Base-by-base conservation (phyloP, 2,113 vertebrate species). In the Zapornia atra region DNA sequence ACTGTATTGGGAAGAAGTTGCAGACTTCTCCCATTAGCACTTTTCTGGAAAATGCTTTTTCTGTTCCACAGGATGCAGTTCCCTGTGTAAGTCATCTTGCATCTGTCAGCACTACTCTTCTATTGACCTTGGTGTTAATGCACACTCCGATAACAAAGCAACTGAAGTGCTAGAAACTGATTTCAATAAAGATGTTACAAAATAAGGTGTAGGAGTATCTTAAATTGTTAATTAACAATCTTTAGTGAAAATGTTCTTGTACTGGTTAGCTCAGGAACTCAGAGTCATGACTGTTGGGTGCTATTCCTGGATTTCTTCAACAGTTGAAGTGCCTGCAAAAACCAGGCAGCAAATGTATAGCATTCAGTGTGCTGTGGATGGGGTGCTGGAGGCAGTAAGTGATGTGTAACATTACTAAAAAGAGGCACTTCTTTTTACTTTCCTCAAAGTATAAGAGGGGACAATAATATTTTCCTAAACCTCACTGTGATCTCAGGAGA, bases 111-210 rank as follows among this genome's bases (percentile, higher is more conserved):
- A 65, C 12, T 31, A 33, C 5, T 16, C 22, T 88, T 81, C 72
- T 48, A 1, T 5, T 77, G 75, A 56, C 57, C 44, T 75, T 46
- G 48, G 14, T 71, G 77, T 33, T 92, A 56, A 77, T 40, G 79
- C 33, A 42, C 56, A 10, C 15, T 59, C 0, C 0, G 12, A 15
- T 82, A 82, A 60, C 25, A 54, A 53, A 53, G 11, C 60, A 46
- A 28, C 22, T 53, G 44, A 36, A 82, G 26, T 40, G 44, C 33
- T 57, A 69, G 33, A 72, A 86, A 59, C 25, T 15, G 50, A 28
- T 71, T 93, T 90, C 34, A 64, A 5, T 24, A 46, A 69, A 82
- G 51, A 48, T 57, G 28, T 6, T 79, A 33, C n/a, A 66, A 70
- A 81, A 44, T 19, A 64, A 61, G 33, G 6, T 16, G 33, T 46